Evolutionary conservation across 2,797 vertebrate species (phyloP).

Genomic region (Enteromius mattozi): DNA sequence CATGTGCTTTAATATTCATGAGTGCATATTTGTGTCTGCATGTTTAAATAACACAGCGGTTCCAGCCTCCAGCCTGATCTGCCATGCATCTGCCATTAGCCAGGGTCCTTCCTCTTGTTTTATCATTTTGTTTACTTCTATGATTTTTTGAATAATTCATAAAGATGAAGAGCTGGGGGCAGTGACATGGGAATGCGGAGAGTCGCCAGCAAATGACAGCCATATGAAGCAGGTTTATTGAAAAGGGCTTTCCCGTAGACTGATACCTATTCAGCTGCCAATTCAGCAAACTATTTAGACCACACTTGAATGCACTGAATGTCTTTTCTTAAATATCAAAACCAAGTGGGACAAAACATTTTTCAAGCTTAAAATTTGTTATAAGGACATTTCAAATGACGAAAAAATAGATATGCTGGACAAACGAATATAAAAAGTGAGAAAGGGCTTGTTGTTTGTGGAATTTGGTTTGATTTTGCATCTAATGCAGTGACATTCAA

Average conservation of each 20-base stretch:
- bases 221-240: background rate
- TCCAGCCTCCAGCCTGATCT: constrained; percentile 18
- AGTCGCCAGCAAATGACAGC: constrained; percentile 8
- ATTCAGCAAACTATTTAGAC: background rate
- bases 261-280: background rate
- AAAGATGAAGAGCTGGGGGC: constrained; percentile 40
- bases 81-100: constrained; percentile 33
- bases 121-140: constrained; percentile 49
- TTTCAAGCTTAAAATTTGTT: background rate
- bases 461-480: background rate
- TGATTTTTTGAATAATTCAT: constrained; percentile 48
- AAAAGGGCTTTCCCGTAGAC: background rate
- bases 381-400: background rate
- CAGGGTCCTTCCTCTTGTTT: constrained; percentile 39
- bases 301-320: background rate
- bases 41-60: constrained; percentile 50
- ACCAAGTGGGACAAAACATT: background rate
- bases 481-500: background rate
- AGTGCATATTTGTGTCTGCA: constrained; percentile 53
- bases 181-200: constrained; percentile 1
- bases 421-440: background rate
- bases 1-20: constrained; percentile 57
- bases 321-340: background rate
- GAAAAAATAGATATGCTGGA: background rate
- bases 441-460: background rate